Percentiles rank a stretch among this genome's conserved stretches.
phyloP scores from a whole-genome alignment of 2,888 invertebrate species.

The Polymixis lichenea region DNA sequence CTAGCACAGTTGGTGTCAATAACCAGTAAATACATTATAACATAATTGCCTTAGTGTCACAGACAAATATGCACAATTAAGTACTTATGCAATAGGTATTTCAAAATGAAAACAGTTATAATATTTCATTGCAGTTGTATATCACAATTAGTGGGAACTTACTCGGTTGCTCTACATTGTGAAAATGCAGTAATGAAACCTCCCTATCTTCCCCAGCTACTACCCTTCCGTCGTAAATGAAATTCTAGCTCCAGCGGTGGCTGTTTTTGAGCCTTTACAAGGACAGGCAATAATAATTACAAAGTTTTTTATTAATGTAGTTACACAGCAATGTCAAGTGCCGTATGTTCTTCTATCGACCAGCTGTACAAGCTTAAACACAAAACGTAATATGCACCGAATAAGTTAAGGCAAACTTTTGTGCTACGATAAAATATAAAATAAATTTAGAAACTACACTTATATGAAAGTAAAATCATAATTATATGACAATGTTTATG shows the following conservation, averaged over 20 bases:
- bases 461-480: slow-evolving; percentile 51
- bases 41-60: slow-evolving; percentile 28
- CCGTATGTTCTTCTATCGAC: slow-evolving; percentile 21
- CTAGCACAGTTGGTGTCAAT: slow-evolving; percentile 52
- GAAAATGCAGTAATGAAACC: background rate
- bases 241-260: background rate
- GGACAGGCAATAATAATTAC: background rate
- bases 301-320: background rate
- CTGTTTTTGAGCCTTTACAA: slow-evolving; percentile 10
- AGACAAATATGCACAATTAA: slow-evolving; percentile 11
- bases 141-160: slow-evolving; percentile 28
- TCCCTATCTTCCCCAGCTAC: background rate
- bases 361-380: slow-evolving; percentile 61
- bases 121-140: slow-evolving; percentile 30
- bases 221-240: background rate
- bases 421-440: slow-evolving; percentile 58
- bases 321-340: slow-evolving; percentile 16
- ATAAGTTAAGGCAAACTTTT: slow-evolving; percentile 51
- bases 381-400: slow-evolving; percentile 41
- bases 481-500: slow-evolving; percentile 49
- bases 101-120: slow-evolving; percentile 3
- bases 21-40: slow-evolving; percentile 37
- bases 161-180: background rate
- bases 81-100: slow-evolving; percentile 14
- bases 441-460: slow-evolving; percentile 63